Evolutionary conservation across 2,888 invertebrate genomes (phyloP), one percentile per base, ranked within the genome.

Genomic region (Metalampra italica): DNA sequence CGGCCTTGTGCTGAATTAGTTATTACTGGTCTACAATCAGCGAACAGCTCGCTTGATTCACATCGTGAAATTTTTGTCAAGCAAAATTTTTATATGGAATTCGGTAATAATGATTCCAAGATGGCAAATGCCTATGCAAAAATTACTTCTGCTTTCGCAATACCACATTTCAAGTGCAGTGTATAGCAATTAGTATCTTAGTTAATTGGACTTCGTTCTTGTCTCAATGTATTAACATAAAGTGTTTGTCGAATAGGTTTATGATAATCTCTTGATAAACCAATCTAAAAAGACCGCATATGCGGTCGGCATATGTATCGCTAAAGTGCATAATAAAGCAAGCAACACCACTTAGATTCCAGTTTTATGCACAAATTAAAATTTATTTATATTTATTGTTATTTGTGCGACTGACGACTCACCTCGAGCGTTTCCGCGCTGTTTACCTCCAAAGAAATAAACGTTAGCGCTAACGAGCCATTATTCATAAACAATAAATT

Each of bases 1-100:
- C 59, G 69, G 59, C 80, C 79, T 80, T 78, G 81, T 60, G 59
- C 77, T 62, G 58, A 67, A 73, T 77, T 66, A 58, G 57, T 62
- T 36, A n/a, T n/a, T 36, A 36, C n/a, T 64, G 55, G 51, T 66
- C 58, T 66, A 60, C 60, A 70, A 39, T 42, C 41, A 14, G 46
- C 46, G 43, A 43, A 36, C 34, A 42, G 32, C 29, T 29, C 22
- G 22, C 22, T 22, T 22, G 2, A n/a, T n/a, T n/a, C n/a, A n/a
- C n/a, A n/a, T n/a, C n/a, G n/a, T n/a, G n/a, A n/a, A n/a, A n/a
- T n/a, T n/a, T n/a, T n/a, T n/a, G n/a, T n/a, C n/a, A n/a, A n/a
- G n/a, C n/a, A n/a, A n/a, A n/a, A n/a, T n/a, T n/a, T n/a, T n/a
- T n/a, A n/a, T n/a, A n/a, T n/a, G n/a, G n/a, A n/a, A n/a, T n/a